A percentile compares a stretch with the other conserved stretches of the same genome.
phyloP scores from a whole-genome alignment of 2,797 vertebrate species.

The Oryzias sinensis region DNA sequence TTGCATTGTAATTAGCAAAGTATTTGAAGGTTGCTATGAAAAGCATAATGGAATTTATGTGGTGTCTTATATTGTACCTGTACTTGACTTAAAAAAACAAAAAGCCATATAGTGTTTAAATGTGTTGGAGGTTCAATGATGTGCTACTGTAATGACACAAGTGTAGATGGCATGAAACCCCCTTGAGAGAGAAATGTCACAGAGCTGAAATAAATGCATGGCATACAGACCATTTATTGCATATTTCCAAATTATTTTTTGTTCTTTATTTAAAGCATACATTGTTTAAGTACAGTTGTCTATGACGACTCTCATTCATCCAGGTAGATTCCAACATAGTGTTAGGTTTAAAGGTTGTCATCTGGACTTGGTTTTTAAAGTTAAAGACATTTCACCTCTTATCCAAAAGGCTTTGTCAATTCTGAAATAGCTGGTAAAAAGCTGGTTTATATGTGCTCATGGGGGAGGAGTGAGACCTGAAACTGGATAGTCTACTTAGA shows the following conservation, averaged over 20 bases:
- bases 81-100: slow-evolving; percentile 41
- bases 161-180: slow-evolving; percentile 38
- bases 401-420: too few species aligned
- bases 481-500: too few species aligned
- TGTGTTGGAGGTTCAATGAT: slow-evolving; percentile 41
- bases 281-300: neutral
- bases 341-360: too few species aligned
- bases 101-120: slow-evolving; percentile 49
- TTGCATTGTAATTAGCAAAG: neutral
- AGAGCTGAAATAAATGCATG: slow-evolving; percentile 77
- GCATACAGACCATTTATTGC: slow-evolving; percentile 52
- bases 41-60: slow-evolving; percentile 20
- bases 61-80: slow-evolving; percentile 31
- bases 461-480: too few species aligned
- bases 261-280: slow-evolving; percentile 2
- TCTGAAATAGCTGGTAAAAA: too few species aligned
- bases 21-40: slow-evolving; percentile 26
- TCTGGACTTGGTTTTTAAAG: too few species aligned
- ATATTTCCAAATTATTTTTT: slow-evolving; percentile 23
- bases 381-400: too few species aligned
- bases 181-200: slow-evolving; percentile 52
- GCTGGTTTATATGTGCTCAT: too few species aligned
- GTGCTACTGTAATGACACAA: slow-evolving; percentile 44
- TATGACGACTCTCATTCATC: too few species aligned
- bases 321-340: too few species aligned